Evolutionary conservation across 2,797 vertebrate genomes (phyloP).

Genomic region (Neoniphon sammara): DNA sequence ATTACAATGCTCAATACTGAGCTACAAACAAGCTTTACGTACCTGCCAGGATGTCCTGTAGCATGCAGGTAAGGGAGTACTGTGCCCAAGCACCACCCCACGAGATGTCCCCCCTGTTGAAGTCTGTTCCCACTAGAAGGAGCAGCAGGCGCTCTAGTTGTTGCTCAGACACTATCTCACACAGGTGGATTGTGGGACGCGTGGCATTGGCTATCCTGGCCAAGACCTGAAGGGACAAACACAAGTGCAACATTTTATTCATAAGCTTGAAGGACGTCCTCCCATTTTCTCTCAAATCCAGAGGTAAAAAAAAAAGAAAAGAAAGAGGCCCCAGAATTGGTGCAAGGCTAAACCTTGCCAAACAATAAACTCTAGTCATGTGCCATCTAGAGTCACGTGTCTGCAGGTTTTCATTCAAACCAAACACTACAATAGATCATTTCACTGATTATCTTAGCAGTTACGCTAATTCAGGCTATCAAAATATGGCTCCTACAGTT

Average conservation of each 20-base stretch:
- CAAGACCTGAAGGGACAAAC: slow-evolving; percentile 85
- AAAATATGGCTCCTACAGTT: too few relatives aligned
- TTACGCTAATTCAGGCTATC: too few relatives aligned
- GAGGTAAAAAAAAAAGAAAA: too few relatives aligned
- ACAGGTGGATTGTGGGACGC: slow-evolving; percentile 96
- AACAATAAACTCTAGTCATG: too few relatives aligned
- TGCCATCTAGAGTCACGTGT: too few relatives aligned
- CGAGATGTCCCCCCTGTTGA: slow-evolving; percentile 97
- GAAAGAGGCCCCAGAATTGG: too few relatives aligned
- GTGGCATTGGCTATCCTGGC: slow-evolving; percentile 97
- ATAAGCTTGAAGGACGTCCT: background rate
- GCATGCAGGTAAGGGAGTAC: slow-evolving; percentile 98
- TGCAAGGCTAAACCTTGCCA: too few relatives aligned
- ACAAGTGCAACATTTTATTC: background rate
- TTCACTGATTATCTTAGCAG: too few relatives aligned
- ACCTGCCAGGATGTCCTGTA: slow-evolving; percentile 99
- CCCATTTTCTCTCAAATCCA: too few relatives aligned
- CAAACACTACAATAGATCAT: too few relatives aligned
- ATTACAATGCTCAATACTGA: too few relatives aligned
- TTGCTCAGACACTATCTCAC: slow-evolving; percentile 95
- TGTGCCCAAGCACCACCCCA: slow-evolving; percentile 99
- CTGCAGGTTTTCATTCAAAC: too few relatives aligned
- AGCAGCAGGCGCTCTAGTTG: slow-evolving; percentile 96
- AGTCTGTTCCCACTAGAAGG: slow-evolving; percentile 96
- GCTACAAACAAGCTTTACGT: slow-evolving; percentile 11